These are phyloP conservation scores for Chiloscyllium punctatum DNA, from an alignment of 2,797 vertebrate species.

Conservation along the genomic window DNA sequence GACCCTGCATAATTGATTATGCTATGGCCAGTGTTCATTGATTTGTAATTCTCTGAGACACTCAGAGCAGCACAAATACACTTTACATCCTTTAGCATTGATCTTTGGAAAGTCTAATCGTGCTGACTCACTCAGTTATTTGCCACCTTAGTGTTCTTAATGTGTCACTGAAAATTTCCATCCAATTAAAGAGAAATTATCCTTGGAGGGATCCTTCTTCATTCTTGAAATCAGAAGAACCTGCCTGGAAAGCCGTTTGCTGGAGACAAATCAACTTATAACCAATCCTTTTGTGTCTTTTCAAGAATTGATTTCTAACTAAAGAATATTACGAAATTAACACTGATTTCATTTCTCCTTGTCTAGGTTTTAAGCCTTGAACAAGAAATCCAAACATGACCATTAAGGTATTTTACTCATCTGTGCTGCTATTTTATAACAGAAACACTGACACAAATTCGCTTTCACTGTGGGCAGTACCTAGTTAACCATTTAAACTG, in stretches of 20 bases:
- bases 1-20: neutral
- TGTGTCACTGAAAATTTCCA: neutral
- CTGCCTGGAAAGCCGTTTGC: neutral
- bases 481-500: too few relatives aligned
- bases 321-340: neutral
- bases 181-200: neutral
- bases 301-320: neutral
- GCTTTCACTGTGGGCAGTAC: too few relatives aligned
- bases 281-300: neutral
- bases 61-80: neutral
- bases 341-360: neutral
- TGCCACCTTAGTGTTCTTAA: neutral
- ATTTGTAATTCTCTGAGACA: neutral
- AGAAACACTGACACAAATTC: too few relatives aligned
- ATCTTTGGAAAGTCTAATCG: neutral
- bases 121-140: neutral
- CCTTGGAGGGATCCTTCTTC: neutral
- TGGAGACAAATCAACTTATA: neutral
- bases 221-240: neutral
- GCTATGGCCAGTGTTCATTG: neutral
- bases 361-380: too few relatives aligned
- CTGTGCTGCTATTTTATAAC: too few relatives aligned
- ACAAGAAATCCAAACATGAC: too few relatives aligned
- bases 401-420: too few relatives aligned
- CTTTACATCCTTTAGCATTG: neutral